Conservation (phyloP, 2,888 invertebrate species). For the Cephus rjabovi region DNA sequence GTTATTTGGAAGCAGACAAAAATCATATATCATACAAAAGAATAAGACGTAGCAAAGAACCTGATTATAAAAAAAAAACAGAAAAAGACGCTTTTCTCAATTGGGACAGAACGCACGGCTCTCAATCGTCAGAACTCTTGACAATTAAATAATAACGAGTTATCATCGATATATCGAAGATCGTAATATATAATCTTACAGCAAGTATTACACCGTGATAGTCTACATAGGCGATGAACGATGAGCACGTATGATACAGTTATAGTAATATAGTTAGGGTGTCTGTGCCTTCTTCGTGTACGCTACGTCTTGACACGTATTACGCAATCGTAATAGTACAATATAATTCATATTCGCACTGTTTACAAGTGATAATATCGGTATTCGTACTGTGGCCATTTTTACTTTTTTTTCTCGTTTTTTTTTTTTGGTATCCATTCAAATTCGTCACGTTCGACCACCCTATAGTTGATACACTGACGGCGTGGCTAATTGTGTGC, state of each 20-base stretch:
- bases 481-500: background rate
- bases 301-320: slow-evolving; percentile 2
- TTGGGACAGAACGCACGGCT: background rate
- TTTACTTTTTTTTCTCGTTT: no score
- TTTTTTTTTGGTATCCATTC: background rate
- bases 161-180: slow-evolving; percentile 12
- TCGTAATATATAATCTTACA: slow-evolving; percentile 22
- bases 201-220: slow-evolving; percentile 25
- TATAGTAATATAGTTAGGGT: background rate
- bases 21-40: background rate
- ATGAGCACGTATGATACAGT: slow-evolving; percentile 32
- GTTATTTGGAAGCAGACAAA: background rate
- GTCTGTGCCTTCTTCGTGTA: background rate
- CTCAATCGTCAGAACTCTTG: background rate
- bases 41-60: background rate
- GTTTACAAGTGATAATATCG: background rate
- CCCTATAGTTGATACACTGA: background rate
- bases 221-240: slow-evolving; percentile 32
- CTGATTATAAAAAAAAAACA: background rate
- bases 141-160: background rate
- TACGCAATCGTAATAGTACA: background rate
- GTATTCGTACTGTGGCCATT: background rate
- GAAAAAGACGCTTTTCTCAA: background rate
- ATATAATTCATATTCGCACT: background rate
- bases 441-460: background rate